A percentile compares a stretch with the other conserved stretches of the same genome.
phyloP scores from a whole-genome alignment of 1,140 invertebrate genomes.

The Drosophila ercepeae region DNA sequence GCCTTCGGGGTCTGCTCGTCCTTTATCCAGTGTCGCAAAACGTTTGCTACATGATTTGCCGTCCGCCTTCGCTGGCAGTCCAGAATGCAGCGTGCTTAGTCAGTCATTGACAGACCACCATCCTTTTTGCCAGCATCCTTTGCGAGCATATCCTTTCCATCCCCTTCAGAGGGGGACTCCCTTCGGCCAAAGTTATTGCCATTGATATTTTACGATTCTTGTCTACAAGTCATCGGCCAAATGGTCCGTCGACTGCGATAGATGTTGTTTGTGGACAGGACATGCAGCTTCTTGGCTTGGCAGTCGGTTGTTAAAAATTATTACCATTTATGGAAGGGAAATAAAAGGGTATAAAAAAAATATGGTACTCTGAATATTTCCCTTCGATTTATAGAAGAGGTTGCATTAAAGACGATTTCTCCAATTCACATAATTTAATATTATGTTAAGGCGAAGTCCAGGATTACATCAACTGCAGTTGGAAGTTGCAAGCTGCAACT shows the following conservation, averaged over 20 bases:
- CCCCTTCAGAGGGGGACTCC: slow-evolving; percentile 1
- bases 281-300: slow-evolving; percentile 15
- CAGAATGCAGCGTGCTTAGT: slow-evolving; percentile 57
- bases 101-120: slow-evolving; percentile 44
- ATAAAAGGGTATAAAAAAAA: background rate
- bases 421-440: background rate
- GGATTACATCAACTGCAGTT: slow-evolving; percentile 15
- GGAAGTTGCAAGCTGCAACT: no score
- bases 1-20: slow-evolving; percentile 20
- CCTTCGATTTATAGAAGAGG: background rate
- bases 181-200: slow-evolving; percentile 50
- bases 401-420: background rate
- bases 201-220: slow-evolving; percentile 61
- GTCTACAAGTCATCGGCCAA: slow-evolving; percentile 56
- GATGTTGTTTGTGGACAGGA: slow-evolving; percentile 28
- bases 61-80: slow-evolving; percentile 4
- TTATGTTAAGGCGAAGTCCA: background rate
- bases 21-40: slow-evolving; percentile 1
- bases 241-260: slow-evolving; percentile 42
- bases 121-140: slow-evolving; percentile 6
- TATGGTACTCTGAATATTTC: background rate
- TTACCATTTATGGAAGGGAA: slow-evolving; percentile 14
- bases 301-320: slow-evolving; percentile 25
- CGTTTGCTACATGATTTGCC: slow-evolving; percentile 25
- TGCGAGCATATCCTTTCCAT: slow-evolving; percentile 4